Conservation (phyloP, 37 sponge, comb jelly and placozoan genomes). For the Ianthella basta region DNA sequence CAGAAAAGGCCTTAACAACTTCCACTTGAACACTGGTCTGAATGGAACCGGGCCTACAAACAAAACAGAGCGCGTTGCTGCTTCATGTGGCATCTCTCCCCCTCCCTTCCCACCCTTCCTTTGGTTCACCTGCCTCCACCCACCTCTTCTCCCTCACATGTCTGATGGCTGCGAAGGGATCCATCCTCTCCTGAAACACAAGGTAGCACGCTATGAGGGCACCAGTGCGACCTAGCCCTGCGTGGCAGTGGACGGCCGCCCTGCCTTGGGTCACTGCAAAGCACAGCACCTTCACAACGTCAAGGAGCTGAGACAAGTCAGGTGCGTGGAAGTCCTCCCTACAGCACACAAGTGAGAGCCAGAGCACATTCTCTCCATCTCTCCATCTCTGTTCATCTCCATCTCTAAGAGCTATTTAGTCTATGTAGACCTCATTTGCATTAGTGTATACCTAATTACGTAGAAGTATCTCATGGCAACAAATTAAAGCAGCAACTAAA, state of each 20-base stretch:
- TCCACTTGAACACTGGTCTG: conserved; percentile 88
- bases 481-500: no score
- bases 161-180: conserved; percentile 70
- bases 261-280: conserved; percentile 83
- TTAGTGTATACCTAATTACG: no score
- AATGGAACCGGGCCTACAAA: conserved; percentile 76
- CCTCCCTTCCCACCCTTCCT: not conserved
- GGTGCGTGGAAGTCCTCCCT: conserved; percentile 88
- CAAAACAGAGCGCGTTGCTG: not conserved
- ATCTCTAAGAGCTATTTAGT: no score
- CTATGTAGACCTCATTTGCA: no score
- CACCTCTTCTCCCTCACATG: conserved; percentile 77
- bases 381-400: not conserved
- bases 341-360: not conserved
- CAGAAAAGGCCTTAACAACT: conserved; percentile 67
- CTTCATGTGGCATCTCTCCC: not conserved
- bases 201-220: conserved; percentile 95
- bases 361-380: conserved; percentile 7
- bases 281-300: conserved; percentile 91
- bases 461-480: no score
- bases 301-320: conserved; percentile 68
- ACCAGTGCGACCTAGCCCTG: conserved; percentile 96
- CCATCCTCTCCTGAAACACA: conserved; percentile 71
- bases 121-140: conserved; percentile 58
- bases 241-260: conserved; percentile 94